Base-by-base conservation (phyloP, 1,140 invertebrate species). In the Hylaeus anthracinus region DNA sequence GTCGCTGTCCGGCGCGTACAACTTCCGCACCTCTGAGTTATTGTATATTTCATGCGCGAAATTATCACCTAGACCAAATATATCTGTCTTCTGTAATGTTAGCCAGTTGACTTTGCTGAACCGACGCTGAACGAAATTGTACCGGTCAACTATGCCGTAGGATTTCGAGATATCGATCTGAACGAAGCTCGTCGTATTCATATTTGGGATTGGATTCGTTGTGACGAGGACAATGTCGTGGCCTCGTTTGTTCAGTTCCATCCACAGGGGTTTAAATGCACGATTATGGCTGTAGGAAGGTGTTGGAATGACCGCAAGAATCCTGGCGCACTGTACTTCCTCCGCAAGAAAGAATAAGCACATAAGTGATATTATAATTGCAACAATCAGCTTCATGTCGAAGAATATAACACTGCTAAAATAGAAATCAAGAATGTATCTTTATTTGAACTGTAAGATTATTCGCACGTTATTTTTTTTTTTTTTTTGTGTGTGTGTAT, bases 251-350 rank as follows among this genome's bases (percentile, higher is more conserved):
- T 87, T 88, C 55, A 94, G 67, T 45, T 89, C 88, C 1, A 81
- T 89, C 79, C 90, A 92, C 82, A 94, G 78, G 51, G 86, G 89
- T 79, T 79, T 26, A 26, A 90, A 76, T 93, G 94, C 0, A 94
- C 92, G 5, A 94, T 87, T 89, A 86, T 96, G 95, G 82, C 95
- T 95, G 65, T 94, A 92, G 0, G 94, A 94, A 1, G 94, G 90
- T 10, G 89, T 90, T 4, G 94, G 90, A 64, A 94, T 89, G 0
- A 94, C 85, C 1, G 90, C 93, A 26, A 96, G 86, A 74, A 96
- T 95, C 72, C 88, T 91, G 53, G 92, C 91, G 71, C 83, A 67
- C 66, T 88, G 41, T n/a, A 39, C 26, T 26, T 26, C 26, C 26
- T 26, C 26, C 26, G 26, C 26, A 26, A 26, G 26, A 26, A 26